Evolutionary conservation across 2,888 invertebrate species (phyloP).

Genomic region (Noctua fimbriata): DNA sequence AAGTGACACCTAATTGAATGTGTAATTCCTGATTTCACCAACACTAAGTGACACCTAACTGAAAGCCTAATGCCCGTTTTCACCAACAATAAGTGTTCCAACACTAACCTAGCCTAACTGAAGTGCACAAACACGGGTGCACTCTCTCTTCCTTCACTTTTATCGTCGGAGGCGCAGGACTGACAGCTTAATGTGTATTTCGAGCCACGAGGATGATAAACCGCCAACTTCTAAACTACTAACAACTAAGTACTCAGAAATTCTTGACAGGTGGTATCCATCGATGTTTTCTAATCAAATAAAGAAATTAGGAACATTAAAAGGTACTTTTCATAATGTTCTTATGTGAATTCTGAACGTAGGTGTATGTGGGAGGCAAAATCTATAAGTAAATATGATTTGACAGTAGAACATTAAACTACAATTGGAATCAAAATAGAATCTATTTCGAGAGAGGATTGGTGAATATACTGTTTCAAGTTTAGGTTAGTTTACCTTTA

Average conservation of each 20-base stretch:
- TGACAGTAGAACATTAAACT: not conserved
- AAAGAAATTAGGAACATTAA: no score
- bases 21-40: no score
- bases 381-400: not conserved
- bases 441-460: slow-evolving; percentile 2
- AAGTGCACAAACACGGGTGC: not conserved
- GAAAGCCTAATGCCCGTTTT: no score
- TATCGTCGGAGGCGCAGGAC: not conserved
- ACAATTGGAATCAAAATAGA: not conserved
- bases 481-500: not conserved
- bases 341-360: slow-evolving; percentile 11
- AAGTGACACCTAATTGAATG: no score
- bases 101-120: no score
- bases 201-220: not conserved
- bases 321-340: not conserved
- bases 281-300: no score
- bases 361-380: not conserved
- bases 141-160: not conserved
- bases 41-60: no score
- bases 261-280: no score
- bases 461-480: not conserved
- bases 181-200: not conserved
- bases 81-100: no score
- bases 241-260: not conserved
- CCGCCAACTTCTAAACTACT: not conserved